Base-by-base conservation (phyloP, 2,888 invertebrate genomes). In the Timandra comae region DNA sequence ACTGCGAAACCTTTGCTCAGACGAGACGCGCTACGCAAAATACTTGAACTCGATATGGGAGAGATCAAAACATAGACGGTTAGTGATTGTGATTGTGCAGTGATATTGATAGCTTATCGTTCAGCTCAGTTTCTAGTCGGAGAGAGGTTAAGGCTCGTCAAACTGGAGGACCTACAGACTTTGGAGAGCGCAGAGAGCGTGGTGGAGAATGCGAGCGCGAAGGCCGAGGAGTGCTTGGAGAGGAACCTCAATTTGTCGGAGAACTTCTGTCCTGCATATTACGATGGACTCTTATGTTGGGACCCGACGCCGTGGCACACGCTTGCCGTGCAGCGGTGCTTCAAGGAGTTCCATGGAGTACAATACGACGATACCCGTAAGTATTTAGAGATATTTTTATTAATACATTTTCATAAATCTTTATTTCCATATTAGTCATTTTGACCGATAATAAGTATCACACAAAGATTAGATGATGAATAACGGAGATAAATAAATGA, bases 201-300 rank as follows among this genome's bases (percentile, higher is more conserved):
- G 50, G 61, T 61, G 25, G 78, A 76, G 30, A 76, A 81, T 67
- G 76, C 53, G 43, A 80, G 73, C 49, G 74, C 66, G 26, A 63
- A 57, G 45, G 56, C 49, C 36, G 63, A 75, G 40, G 78, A 80
- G 47, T 85, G 85, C 41, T 39, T 75, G 54, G 65, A 59, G 43
- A 66, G 61, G 50, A 71, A 78, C 38, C 35, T 52, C 35, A 70
- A 72, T 31, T 35, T 71, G 27, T 56, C 67, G 11, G 61, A 62
- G 20, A 62, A 58, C 32, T 71, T 63, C 64, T 95, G 95, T 63
- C 88, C 88, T 35, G 88, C 90, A 22, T 89, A 88, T 49, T 93
- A 91, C 85, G 95, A 96, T 62, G 88, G 89, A 2, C 78, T 95
- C 36, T 82, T 94, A 20, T 96, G 96, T 70, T 96, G 96, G 96